phyloP scores from a whole-genome alignment of 2,888 invertebrate species.

The Lasioglossum vierecki region DNA sequence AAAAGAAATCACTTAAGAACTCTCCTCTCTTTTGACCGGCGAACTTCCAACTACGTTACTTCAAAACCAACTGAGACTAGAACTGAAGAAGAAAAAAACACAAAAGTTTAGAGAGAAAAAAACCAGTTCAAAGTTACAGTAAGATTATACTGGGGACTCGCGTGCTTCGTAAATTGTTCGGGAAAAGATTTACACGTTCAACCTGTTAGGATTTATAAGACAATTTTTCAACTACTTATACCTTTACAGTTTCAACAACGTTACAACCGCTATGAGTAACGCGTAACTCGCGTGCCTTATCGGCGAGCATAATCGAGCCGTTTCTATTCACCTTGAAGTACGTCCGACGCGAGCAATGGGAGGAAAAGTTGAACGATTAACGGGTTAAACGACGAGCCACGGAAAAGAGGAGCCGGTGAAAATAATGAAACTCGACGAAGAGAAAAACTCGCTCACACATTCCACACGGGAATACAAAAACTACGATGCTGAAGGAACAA shows the following conservation, averaged over 20 bases:
- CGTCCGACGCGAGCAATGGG: neutral
- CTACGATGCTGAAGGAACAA: no score
- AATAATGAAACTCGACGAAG: neutral
- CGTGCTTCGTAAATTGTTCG: neutral
- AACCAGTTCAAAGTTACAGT: neutral
- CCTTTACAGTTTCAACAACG: neutral
- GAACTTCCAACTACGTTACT: constrained; percentile 8
- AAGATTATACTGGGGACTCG: neutral
- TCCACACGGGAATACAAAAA: neutral
- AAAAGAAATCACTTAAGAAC: constrained; percentile 25
- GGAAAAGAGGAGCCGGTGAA: neutral
- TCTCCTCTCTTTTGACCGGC: neutral
- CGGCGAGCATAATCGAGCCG: neutral
- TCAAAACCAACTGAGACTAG: neutral
- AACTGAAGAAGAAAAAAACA: neutral
- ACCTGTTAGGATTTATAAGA: neutral
- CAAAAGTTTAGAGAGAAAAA: neutral
- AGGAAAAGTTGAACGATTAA: neutral
- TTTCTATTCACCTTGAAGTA: neutral
- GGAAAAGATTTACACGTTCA: neutral
- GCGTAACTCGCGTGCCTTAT: constrained; percentile 5
- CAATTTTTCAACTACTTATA: neutral
- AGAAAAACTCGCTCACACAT: neutral
- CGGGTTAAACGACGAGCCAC: neutral
- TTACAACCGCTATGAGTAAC: neutral